Conservation (phyloP, 2,113 vertebrate genomes). For the Pituophis catenifer region DNA sequence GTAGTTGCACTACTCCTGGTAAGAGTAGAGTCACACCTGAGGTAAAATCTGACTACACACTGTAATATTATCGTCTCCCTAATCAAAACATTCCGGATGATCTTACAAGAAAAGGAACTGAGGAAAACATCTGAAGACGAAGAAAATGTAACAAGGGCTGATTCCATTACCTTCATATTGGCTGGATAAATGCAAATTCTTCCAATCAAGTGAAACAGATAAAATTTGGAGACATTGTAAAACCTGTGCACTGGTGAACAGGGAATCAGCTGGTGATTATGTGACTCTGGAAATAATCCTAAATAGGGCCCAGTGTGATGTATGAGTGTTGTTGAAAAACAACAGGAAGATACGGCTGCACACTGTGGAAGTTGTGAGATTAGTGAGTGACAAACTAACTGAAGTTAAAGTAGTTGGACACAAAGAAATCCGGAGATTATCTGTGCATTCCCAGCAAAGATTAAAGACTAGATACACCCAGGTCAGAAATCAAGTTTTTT, state of each 20-base stretch:
- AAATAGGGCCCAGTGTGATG: not conserved
- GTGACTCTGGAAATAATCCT: not conserved
- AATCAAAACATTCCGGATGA: not conserved
- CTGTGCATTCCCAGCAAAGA: not conserved
- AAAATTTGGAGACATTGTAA: not conserved
- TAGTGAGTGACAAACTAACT: not conserved
- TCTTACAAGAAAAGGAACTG: not conserved
- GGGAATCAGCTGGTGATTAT: not conserved
- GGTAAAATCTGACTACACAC: not conserved
- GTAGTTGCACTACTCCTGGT: not conserved
- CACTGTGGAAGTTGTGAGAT: not conserved
- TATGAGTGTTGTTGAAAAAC: not conserved
- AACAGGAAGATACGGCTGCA: not conserved
- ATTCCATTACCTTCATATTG: not conserved
- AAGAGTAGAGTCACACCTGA: not conserved
- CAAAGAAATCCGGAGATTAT: not conserved
- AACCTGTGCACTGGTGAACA: not conserved
- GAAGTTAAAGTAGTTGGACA: not conserved
- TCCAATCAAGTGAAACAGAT: not conserved
- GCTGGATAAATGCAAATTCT: not conserved
- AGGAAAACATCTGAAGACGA: not conserved
- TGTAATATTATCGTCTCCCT: not conserved
- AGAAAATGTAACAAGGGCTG: not conserved
- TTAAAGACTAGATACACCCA: not conserved
- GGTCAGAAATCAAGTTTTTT: not conserved